These are phyloP conservation scores for Amyelois transitella DNA, from an alignment of 1,140 invertebrate species.

Conservation along the genomic window DNA sequence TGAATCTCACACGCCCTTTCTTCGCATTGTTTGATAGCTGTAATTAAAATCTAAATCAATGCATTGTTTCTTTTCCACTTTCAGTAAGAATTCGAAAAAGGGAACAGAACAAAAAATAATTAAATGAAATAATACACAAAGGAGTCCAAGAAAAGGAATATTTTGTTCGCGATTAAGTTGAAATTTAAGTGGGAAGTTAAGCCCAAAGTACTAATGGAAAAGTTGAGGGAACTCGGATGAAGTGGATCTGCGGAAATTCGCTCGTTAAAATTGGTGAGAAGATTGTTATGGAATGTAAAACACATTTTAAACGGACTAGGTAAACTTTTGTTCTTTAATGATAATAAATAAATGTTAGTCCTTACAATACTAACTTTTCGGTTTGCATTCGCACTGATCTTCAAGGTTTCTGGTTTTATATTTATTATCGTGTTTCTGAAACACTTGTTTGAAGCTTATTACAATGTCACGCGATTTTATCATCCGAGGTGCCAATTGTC, in stretches of 20 bases:
- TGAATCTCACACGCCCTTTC: neutral
- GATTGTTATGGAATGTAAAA: conserved; percentile 31
- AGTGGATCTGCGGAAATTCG: conserved; percentile 32
- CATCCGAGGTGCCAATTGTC: no score
- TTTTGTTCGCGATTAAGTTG: conserved; percentile 44
- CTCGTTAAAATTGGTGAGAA: conserved; percentile 25
- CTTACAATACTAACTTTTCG: no score
- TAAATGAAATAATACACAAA: conserved; percentile 23
- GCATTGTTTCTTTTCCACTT: neutral
- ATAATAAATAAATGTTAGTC: neutral
- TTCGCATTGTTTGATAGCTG: neutral
- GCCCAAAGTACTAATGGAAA: conserved; percentile 44
- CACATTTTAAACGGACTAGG: conserved; percentile 19
- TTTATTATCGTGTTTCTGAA: no score
- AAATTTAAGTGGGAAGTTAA: conserved; percentile 43
- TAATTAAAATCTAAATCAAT: no score
- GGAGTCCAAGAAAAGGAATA: conserved; percentile 34
- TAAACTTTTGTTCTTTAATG: neutral
- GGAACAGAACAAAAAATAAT: conserved; percentile 16
- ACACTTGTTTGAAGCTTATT: no score
- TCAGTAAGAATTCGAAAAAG: no score
- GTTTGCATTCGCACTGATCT: no score
- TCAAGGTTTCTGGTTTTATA: no score
- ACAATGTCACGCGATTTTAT: no score
- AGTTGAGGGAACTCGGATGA: conserved; percentile 38